Conservation (phyloP, 2,888 invertebrate species). For the Metallyticus violacea region DNA sequence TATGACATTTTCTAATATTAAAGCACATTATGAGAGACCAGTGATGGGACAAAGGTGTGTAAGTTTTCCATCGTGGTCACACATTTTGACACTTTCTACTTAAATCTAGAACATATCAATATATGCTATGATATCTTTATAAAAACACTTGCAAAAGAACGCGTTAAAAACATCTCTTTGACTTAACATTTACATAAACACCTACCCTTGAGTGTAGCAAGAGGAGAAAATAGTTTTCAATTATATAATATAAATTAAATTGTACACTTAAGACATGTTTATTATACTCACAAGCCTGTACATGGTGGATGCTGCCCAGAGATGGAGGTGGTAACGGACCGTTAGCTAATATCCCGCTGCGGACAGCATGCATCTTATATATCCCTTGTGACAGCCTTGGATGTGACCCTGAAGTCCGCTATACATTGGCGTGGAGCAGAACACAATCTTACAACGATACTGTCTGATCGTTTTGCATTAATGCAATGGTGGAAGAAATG, state of each 20-base stretch:
- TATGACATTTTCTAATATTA: too few relatives aligned
- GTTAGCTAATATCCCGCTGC: slow-evolving; percentile 4
- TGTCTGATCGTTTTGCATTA: background rate
- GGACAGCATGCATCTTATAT: slow-evolving; percentile 20
- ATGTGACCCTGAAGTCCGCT: slow-evolving; percentile 21
- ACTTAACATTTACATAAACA: too few relatives aligned
- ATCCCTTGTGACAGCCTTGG: slow-evolving; percentile 16
- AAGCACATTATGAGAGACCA: background rate
- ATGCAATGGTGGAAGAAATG: background rate
- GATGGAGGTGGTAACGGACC: slow-evolving; percentile 10
- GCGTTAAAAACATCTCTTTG: too few relatives aligned
- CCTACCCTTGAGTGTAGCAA: too few relatives aligned
- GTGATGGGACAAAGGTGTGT: background rate
- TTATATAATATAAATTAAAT: too few relatives aligned
- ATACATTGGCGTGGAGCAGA: background rate
- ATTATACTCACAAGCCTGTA: slow-evolving; percentile 31
- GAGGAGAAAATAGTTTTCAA: too few relatives aligned
- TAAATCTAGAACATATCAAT: too few relatives aligned
- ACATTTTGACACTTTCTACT: background rate
- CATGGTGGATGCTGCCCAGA: slow-evolving; percentile 25
- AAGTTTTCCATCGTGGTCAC: background rate
- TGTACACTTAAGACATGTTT: too few relatives aligned
- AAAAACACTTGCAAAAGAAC: too few relatives aligned
- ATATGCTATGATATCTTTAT: too few relatives aligned
- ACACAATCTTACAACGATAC: background rate